Percentiles rank a stretch among this genome's conserved stretches.
Conservation (phyloP, 2,888 invertebrate genomes). For the Cabera pusaria region DNA sequence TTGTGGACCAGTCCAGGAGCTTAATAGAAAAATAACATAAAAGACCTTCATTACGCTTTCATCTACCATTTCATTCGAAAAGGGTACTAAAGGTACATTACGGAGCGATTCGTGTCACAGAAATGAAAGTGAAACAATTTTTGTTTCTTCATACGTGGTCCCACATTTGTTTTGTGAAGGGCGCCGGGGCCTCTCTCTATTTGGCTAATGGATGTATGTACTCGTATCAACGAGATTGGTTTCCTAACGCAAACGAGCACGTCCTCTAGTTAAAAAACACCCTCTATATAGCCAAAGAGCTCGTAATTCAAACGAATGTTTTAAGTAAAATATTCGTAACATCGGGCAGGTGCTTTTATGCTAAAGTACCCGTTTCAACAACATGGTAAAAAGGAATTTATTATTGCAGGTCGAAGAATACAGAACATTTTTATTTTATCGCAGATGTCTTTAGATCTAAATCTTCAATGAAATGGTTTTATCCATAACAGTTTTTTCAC, state of each 20-base stretch:
- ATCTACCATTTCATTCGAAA: conserved; percentile 38
- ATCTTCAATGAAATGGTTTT: too few species aligned
- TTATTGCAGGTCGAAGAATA: conserved; percentile 9
- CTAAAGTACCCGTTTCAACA: conserved; percentile 32
- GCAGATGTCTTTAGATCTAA: too few species aligned
- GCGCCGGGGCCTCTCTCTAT: conserved; percentile 51
- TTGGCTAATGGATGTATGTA: conserved; percentile 59
- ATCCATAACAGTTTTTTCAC: too few species aligned
- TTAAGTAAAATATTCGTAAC: conserved; percentile 43
- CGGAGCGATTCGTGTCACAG: conserved; percentile 35
- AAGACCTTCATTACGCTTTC: conserved; percentile 37
- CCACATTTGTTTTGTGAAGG: conserved; percentile 53
- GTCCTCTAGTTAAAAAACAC: conserved; percentile 54
- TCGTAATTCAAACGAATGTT: conserved; percentile 43
- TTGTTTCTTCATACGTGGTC: conserved; percentile 44
- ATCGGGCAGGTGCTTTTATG: conserved; percentile 35
- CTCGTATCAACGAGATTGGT: conserved; percentile 61
- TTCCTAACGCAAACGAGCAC: conserved; percentile 52
- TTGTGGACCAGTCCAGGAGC: conserved; percentile 12
- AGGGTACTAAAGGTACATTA: conserved; percentile 35
- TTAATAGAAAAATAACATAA: conserved; percentile 31
- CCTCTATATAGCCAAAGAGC: conserved; percentile 27
- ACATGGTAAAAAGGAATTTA: conserved; percentile 26
- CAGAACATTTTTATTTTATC: too few species aligned
- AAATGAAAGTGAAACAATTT: conserved; percentile 50